Percentiles rank a stretch among this genome's conserved stretches.
These are phyloP conservation scores for Lepus oiostolus DNA, from an alignment of 2,797 vertebrate genomes.

Conservation along the genomic window DNA sequence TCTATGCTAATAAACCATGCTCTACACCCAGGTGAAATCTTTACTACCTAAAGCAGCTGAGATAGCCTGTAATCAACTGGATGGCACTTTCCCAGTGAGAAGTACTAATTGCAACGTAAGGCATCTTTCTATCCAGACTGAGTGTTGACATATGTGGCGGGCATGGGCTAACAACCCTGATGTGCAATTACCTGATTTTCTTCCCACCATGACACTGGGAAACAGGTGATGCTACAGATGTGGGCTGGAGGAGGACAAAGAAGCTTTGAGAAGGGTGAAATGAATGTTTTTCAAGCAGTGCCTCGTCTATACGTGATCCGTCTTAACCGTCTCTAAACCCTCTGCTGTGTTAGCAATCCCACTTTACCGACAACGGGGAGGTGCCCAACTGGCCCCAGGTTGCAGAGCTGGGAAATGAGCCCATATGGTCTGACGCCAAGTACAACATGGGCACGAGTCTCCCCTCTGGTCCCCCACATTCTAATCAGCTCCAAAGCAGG, in stretches of 20 bases:
- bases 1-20: conserved; percentile 41
- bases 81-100: conserved; percentile 46
- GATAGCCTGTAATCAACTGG: background rate
- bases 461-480: background rate
- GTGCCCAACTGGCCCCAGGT: background rate
- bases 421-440: background rate
- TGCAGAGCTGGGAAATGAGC: conserved; percentile 7
- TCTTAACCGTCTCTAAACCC: background rate
- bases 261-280: background rate
- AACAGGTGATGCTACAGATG: background rate
- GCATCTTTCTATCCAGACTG: background rate
- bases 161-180: background rate
- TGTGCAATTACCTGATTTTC: background rate
- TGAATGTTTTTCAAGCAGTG: background rate
- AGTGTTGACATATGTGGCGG: background rate
- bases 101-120: conserved; percentile 19
- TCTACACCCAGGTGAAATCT: conserved; percentile 1
- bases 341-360: background rate
- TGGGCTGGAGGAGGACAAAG: background rate
- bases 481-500: conserved; percentile 28
- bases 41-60: conserved; percentile 10
- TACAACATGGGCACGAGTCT: background rate
- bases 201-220: background rate
- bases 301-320: background rate
- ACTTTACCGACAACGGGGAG: background rate